Conservation (phyloP, 2,888 invertebrate species). For the Chydorus sphaericus region DNA sequence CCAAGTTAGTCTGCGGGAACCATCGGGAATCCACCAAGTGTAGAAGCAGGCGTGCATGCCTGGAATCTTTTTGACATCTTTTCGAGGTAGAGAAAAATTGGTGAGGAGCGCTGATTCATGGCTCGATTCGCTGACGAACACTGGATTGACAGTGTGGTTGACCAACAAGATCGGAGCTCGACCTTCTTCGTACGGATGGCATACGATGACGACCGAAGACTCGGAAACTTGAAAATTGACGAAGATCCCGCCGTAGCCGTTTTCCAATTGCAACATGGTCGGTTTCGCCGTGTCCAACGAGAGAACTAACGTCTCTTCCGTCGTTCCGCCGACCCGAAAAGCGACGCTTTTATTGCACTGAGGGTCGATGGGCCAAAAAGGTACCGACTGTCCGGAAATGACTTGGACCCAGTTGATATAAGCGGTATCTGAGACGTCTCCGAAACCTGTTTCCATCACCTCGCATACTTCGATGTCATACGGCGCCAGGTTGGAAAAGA, state of each 20-base stretch:
- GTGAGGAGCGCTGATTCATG: slow-evolving; percentile 19
- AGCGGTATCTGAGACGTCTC: slow-evolving; percentile 55
- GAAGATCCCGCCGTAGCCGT: slow-evolving; percentile 55
- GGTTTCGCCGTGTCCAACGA: slow-evolving; percentile 64
- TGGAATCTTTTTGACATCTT: slow-evolving; percentile 26
- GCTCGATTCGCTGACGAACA: slow-evolving; percentile 49
- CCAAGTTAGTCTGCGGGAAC: slow-evolving; percentile 39
- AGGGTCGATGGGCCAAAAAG: slow-evolving; percentile 57
- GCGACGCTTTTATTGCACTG: slow-evolving; percentile 29
- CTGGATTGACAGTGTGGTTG: slow-evolving; percentile 51
- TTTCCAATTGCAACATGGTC: not conserved
- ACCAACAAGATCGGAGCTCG: slow-evolving; percentile 81
- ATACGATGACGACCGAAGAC: slow-evolving; percentile 72
- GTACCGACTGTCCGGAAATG: slow-evolving; percentile 46
- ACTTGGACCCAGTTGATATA: slow-evolving; percentile 40
- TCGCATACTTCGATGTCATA: slow-evolving; percentile 66
- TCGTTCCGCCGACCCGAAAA: slow-evolving; percentile 48
- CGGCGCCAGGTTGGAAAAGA: slow-evolving; percentile 73
- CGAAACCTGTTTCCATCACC: slow-evolving; percentile 34
- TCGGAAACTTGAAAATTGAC: slow-evolving; percentile 84
- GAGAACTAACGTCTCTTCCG: slow-evolving; percentile 60
- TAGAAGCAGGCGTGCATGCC: slow-evolving; percentile 28
- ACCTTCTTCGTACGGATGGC: slow-evolving; percentile 67
- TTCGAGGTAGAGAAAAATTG: too few species aligned
- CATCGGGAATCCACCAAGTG: slow-evolving; percentile 37